phyloP scores from a whole-genome alignment of 2,113 vertebrate species.

The Neolamprologus modestus region DNA sequence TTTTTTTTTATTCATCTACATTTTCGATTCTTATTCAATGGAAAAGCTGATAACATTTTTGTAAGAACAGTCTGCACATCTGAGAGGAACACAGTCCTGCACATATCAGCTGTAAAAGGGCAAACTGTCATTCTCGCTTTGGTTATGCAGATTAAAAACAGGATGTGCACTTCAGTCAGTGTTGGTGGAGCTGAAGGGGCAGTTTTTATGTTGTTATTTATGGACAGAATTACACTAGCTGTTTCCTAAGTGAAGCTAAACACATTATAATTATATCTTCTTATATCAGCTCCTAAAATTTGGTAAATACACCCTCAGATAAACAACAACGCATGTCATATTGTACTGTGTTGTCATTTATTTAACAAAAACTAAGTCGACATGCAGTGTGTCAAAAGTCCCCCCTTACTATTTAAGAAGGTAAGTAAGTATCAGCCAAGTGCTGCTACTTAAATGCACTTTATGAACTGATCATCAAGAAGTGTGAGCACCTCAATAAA shows the following conservation, averaged over 20 bases:
- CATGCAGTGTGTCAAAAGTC: not conserved
- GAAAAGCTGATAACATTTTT: not conserved
- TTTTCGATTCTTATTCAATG: not conserved
- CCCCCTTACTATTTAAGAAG: not conserved
- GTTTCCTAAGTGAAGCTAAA: not conserved
- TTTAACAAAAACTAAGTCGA: not conserved
- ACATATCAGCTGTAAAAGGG: not conserved
- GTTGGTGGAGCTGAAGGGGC: not conserved
- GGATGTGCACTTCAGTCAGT: not conserved
- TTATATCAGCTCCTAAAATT: not conserved
- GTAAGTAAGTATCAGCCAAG: not conserved
- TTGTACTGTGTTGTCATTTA: not conserved
- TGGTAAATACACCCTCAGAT: not conserved
- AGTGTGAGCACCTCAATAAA: not conserved
- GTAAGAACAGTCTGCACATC: not conserved
- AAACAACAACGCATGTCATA: not conserved
- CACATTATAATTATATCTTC: not conserved
- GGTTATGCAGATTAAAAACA: not conserved
- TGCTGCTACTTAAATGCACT: not conserved
- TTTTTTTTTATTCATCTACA: not conserved
- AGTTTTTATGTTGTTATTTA: rapidly evolving
- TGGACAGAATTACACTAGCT: not conserved
- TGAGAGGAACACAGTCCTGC: not conserved
- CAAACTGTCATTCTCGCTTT: not conserved
- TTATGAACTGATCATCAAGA: not conserved